Base-by-base conservation (phyloP, 1,140 invertebrate species). In the Leptopilina boulardi region DNA sequence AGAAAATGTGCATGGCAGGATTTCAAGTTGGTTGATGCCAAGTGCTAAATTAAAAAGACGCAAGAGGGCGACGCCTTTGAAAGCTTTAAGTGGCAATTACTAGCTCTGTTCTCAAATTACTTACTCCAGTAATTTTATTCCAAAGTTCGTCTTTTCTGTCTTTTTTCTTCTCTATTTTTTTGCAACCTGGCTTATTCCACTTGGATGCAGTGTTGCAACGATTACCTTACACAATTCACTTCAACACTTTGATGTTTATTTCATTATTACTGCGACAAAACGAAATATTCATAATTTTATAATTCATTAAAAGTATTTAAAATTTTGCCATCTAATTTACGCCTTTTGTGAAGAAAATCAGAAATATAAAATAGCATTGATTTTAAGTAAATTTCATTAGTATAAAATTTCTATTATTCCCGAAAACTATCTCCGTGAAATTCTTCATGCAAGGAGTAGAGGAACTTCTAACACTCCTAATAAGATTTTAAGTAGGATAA, bases 71-170 rank as follows among this genome's bases (percentile, higher is more conserved):
- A 47, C 66, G 44, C 42, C 76, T 77, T 77, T 75, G 73, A 78
- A 41, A 70, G 70, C 13, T 75, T 66, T 71, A 75, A 75, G 73
- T 56, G 73, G 82, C 82, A 84, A 84, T 84, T 84, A 84, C 82
- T 77, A 71, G 70, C 78, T 70, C 78, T 76, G 73, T 83, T 82
- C 78, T 78, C 75, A 66, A 83, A 84, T 84, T 84, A 84, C 80
- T 83, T 83, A 80, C 80, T 83, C 75, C 73, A 80, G 75, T 84
- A 82, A 83, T 84, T 84, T 83, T 80, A 84, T 83, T 79, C 44
- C 56, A 30, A n/a, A 30, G 13, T 23, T 15, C 66, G 10, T 6
- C 9, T 66, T 8, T 30, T 15, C 21, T 11, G 11, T 21, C 6
- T 13, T 66, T 66, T 34, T 66, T 9, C 9, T 41, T 54, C 42